These are phyloP conservation scores for Oryctolagus cuniculus DNA, from an alignment of 2,113 vertebrate genomes.

Conservation along the genomic window DNA sequence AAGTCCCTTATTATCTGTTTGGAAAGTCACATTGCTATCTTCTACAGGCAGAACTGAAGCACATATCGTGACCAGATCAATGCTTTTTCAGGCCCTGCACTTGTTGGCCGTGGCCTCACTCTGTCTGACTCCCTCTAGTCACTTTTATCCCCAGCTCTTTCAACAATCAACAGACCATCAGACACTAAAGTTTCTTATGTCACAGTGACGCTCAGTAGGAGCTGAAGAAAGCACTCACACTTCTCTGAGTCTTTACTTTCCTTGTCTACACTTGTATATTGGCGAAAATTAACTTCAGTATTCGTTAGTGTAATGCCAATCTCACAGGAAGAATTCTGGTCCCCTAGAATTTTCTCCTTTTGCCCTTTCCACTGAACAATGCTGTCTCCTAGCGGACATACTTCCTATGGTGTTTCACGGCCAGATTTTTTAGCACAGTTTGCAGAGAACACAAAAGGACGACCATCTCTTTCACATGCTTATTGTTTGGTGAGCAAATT, in stretches of 20 bases:
- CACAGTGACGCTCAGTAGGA: background rate
- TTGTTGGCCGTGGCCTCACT: background rate
- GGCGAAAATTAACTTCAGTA: background rate
- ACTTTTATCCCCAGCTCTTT: background rate
- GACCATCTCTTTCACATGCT: background rate
- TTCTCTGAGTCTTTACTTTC: background rate
- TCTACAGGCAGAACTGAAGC: background rate
- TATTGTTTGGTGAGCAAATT: conserved; percentile 25
- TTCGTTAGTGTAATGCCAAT: background rate
- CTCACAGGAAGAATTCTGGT: background rate
- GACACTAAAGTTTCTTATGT: background rate
- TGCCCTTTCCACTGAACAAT: background rate
- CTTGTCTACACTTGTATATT: background rate
- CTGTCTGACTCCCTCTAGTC: background rate
- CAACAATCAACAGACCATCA: background rate
- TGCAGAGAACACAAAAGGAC: background rate
- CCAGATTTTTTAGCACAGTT: background rate
- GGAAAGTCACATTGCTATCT: background rate
- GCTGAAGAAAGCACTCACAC: background rate
- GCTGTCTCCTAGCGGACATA: background rate
- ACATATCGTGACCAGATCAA: fast-evolving
- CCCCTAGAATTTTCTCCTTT: background rate
- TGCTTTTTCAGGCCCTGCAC: background rate
- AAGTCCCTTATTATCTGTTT: background rate
- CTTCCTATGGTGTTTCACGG: background rate